These are phyloP conservation scores for Amia ocellicauda DNA, from an alignment of 2,113 vertebrate genomes.

Conservation along the genomic window DNA sequence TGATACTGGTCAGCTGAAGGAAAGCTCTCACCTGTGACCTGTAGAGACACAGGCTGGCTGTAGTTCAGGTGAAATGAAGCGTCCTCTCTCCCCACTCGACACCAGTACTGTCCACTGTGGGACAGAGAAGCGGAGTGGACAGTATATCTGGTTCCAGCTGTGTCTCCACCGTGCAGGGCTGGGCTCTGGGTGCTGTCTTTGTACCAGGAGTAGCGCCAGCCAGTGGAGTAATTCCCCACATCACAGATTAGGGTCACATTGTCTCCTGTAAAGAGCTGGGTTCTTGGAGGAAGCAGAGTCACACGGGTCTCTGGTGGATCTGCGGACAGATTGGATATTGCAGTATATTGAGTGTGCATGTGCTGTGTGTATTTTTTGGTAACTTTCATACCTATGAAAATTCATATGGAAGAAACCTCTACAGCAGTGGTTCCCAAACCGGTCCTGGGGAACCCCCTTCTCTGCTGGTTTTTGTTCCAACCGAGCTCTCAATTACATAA, in stretches of 20 bases:
- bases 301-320: background rate
- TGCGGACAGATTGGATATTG: too few relatives aligned
- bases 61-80: background rate
- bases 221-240: background rate
- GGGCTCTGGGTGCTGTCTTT: background rate
- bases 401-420: too few relatives aligned
- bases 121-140: background rate
- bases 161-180: background rate
- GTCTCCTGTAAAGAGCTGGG: background rate
- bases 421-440: too few relatives aligned
- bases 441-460: too few relatives aligned
- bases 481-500: too few relatives aligned
- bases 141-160: background rate
- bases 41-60: background rate
- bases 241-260: background rate
- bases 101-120: background rate
- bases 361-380: too few relatives aligned
- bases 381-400: too few relatives aligned
- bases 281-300: background rate
- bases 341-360: too few relatives aligned
- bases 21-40: background rate
- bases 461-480: too few relatives aligned
- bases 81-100: background rate
- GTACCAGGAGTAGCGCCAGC: background rate
- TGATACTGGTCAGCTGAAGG: too few relatives aligned